Base-by-base conservation (phyloP, 2,113 vertebrate species). In the Brachyhypopomus occidentalis region DNA sequence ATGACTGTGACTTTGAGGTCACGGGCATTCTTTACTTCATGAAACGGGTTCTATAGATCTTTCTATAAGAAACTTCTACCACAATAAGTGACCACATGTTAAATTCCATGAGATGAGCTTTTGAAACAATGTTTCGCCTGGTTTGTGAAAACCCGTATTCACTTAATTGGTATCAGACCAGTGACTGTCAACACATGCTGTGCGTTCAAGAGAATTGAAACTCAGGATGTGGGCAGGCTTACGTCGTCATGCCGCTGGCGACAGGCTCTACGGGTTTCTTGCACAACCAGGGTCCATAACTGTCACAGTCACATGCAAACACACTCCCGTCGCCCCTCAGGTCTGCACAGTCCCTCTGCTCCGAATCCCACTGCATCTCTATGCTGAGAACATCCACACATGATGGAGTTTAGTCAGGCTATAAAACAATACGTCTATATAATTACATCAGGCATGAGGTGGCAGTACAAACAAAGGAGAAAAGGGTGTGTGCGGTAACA, bases 281-380 rank as follows among this genome's bases (percentile, higher is more conserved):
- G 30, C 84, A 85, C 19, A 85, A 12, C 80, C 76, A 82, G 45
- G 80, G 52, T 17, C 76, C 76, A 4, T 60, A 20, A 7, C 23
- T 64, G 14, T 71, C 36, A 55, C 80, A 85, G 38, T 38, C 23
- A 19, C 56, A 20, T 9, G 80, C 84, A 36, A 83, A 80, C 55
- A 78, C 58, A 41, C 59, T 79, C 38, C 80, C 80, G 2, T 77
- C 67, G 22, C 72, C 67, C 64, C 84, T 83, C 69, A 85, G 70
- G 20, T 85, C 80, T 30, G 76, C 80, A 36, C 80, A 85, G 64
- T 82, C 80, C 60, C 76, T 85, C 2, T 82, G 4, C 12, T 75
- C 58, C 0, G 80, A 58, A 55, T 83, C 75, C 80, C 84, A 83
- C 45, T 71, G 38, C 45, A 85, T 38, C 5, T 78, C 55, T 16